A percentile compares a stretch with the other conserved stretches of the same genome.
Evolutionary conservation across 2,888 invertebrate genomes (phyloP).

Genomic region (Amiota communis): DNA sequence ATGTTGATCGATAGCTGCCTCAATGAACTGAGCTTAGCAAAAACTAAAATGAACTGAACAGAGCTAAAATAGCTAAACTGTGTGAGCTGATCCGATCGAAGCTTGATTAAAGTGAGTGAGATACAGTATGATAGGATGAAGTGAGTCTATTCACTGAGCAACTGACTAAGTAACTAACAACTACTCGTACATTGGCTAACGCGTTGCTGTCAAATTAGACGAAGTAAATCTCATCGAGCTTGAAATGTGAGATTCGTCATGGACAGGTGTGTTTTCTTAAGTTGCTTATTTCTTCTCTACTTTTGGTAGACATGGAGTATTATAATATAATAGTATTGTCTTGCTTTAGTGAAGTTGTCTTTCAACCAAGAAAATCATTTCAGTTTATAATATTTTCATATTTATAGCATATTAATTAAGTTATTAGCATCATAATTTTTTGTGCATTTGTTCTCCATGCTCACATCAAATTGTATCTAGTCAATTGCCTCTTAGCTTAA

Average conservation of each 20-base stretch:
- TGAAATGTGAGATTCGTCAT: too few relatives aligned
- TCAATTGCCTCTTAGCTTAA: not conserved
- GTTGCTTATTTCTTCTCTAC: too few relatives aligned
- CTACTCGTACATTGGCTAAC: not conserved
- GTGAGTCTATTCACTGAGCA: not conserved
- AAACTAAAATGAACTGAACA: not conserved
- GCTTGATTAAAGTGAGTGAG: not conserved
- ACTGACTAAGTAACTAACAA: not conserved
- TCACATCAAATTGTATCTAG: not conserved
- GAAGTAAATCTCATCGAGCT: not conserved
- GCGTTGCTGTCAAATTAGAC: constrained; percentile 24
- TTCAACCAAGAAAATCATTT: too few relatives aligned
- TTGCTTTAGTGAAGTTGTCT: too few relatives aligned
- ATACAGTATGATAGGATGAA: not conserved
- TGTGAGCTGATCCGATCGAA: not conserved
- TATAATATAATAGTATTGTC: too few relatives aligned
- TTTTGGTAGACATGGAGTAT: too few relatives aligned
- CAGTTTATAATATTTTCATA: constrained; percentile 28
- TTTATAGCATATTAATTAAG: constrained; percentile 67
- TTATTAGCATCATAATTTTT: constrained; percentile 61
- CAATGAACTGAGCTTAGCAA: not conserved
- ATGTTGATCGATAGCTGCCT: not conserved
- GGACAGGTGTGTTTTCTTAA: too few relatives aligned
- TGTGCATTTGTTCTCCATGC: constrained; percentile 49
- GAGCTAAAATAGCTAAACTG: not conserved